Evolutionary conservation across 2,113 vertebrate genomes (phyloP), one percentile per base, ranked within the genome.

Genomic region (Neolamprologus longior): DNA sequence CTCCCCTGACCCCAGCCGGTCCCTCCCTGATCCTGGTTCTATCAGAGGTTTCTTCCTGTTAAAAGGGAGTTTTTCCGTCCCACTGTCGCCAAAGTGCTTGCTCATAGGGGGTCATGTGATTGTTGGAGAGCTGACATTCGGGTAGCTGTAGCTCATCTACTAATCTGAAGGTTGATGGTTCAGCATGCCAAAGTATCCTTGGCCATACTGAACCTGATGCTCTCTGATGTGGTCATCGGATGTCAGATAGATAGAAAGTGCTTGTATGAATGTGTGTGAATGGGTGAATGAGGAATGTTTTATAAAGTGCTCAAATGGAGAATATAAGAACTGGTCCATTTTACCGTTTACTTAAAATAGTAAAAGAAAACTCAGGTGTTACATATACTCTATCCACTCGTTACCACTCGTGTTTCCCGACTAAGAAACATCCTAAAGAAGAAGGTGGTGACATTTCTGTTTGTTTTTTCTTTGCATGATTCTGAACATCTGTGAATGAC

Each of bases 101-200:
- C 0, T 61, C 0, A 31, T 0, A 61, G 28, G 57, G 26, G 58
- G 58, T 10, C 57, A 33, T 63, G 0, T 19, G 58, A 61, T 63
- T 63, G 28, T 63, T 33, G 9, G 28, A 2, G 9, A 63, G 2
- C 1, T 63, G 28, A 63, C 2, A 63, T 61, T 61, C 9, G 8
- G 57, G 57, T 61, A 31, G 58, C 58, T 63, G 28, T 61, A 61
- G 58, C 28, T 33, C 58, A 63, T 35, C 58, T 63, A 35, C 31
- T 35, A 63, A 63, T 63, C 17, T 63, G 31, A 35, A 63, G 9
- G 58, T 63, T 11, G 31, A 63, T 63, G 9, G 58, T 63, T 35
- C 58, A 0, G 17, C 58, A 63, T 63, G 31, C 58, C 58, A 63
- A 63, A 63, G 17, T 35, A 11, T 35, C 58, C 15, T 31, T 31